Evolutionary conservation across 2,888 invertebrate genomes (phyloP).

Genomic region (Seira sanloemensis): DNA sequence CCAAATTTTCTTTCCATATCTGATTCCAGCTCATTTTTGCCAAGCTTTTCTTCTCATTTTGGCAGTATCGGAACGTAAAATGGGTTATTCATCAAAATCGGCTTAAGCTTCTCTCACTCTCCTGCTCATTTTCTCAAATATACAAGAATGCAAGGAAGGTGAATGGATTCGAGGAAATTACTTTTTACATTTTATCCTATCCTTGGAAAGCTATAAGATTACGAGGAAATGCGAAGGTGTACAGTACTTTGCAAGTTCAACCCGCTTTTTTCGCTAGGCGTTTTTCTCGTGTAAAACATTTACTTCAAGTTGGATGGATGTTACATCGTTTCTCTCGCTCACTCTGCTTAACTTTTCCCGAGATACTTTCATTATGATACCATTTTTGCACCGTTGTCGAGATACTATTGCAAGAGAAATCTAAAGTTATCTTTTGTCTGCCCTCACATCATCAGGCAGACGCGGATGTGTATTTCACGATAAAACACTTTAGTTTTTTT

Average conservation of each 20-base stretch:
- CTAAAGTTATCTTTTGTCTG: no score
- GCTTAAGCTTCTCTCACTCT: constrained; percentile 35
- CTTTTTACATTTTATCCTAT: constrained; percentile 39
- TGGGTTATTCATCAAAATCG: constrained; percentile 60
- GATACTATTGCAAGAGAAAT: no score
- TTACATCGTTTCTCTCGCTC: background rate
- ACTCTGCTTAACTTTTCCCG: background rate
- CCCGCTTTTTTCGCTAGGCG: background rate
- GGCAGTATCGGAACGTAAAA: constrained; percentile 18
- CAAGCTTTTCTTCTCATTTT: background rate
- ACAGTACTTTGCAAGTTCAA: background rate
- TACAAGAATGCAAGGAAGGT: constrained; percentile 14
- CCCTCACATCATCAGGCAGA: no score
- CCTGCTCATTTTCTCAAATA: background rate
- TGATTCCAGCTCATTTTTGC: background rate
- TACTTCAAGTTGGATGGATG: background rate
- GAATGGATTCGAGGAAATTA: constrained; percentile 58
- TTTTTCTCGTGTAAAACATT: background rate
- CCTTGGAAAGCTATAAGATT: background rate
- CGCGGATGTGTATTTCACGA: no score
- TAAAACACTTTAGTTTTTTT: no score
- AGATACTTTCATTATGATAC: background rate
- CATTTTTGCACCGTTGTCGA: constrained; percentile 75
- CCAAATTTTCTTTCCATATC: no score
- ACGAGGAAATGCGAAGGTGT: background rate